Evolutionary conservation across 1,140 invertebrate genomes (phyloP), one percentile per base, ranked within the genome.

Genomic region (Dendrolimus kikuchii): DNA sequence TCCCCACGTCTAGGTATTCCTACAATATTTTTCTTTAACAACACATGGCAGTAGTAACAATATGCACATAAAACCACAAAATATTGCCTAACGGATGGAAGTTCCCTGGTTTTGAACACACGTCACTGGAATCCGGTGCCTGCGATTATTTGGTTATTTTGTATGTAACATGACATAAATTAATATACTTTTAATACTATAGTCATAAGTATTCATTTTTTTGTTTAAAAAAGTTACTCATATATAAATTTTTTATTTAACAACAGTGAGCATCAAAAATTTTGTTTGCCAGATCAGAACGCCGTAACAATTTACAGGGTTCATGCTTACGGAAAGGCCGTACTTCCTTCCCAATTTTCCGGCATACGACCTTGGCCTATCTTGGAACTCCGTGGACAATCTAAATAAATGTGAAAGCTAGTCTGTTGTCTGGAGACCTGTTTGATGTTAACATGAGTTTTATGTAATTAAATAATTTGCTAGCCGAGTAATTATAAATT

Each of bases 341-440:
- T 64, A 63, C 46, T 65, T 66, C 64, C 64, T 59, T 64, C 49
- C 37, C 45, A 42, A 61, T 62, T 64, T 68, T 71, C 50, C 48
- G 48, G 42, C 49, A 41, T 37, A 38, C 57, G 51, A 58, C 67
- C 68, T 74, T 75, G 71, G 69, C 72, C 67, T 49, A 62, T 53
- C 23, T 23, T 23, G 55, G 46, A 54, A 43, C 46, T 45, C 46
- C 40, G 54, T 51, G 49, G 50, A 47, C 54, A 51, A 51, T 53
- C 49, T 54, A 47, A 60, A 55, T 55, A 55, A 55, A 49, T 50
- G 48, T 9, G n/a, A 42, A 37, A 49, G 46, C 49, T 23, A 49
- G 47, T 38, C 48, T 49, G 46, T 59, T 47, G 46, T 50, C n/a
- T 38, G 39, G 42, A n/a, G n/a, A n/a, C n/a, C n/a, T n/a, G n/a